These are phyloP conservation scores for Eupeodes luniger DNA, from an alignment of 2,888 invertebrate species.

Conservation along the genomic window DNA sequence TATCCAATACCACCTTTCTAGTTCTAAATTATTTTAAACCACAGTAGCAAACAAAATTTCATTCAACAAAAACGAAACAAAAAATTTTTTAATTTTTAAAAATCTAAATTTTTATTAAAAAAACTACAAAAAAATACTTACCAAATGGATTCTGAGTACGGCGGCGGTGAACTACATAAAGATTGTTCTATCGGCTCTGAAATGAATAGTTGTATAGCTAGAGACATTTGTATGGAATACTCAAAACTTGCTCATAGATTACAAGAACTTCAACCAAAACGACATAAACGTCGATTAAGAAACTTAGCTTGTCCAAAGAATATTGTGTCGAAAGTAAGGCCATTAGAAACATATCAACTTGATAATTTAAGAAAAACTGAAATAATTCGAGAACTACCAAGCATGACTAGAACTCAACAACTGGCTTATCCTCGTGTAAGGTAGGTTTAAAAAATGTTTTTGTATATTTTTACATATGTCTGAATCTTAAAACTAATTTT, in stretches of 20 bases:
- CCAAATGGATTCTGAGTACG: neutral
- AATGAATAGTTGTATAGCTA: neutral
- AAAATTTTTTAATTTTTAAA: neutral
- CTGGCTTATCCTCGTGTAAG: constrained; percentile 80
- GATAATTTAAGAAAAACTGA: constrained; percentile 18
- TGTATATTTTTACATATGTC: neutral
- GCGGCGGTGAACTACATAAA: neutral
- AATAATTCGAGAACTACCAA: constrained; percentile 70
- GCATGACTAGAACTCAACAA: constrained; percentile 81
- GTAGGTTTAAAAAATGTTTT: constrained; percentile 51
- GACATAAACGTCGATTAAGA: constrained; percentile 23
- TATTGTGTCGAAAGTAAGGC: neutral
- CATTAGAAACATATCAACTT: too few relatives aligned
- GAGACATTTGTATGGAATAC: constrained; percentile 35
- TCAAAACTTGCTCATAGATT: constrained; percentile 2
- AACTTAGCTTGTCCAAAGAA: constrained; percentile 47
- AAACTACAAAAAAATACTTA: neutral
- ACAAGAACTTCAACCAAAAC: constrained; percentile 30
- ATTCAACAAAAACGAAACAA: neutral
- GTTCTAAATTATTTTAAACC: neutral
- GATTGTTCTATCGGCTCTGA: neutral
- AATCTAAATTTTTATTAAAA: neutral
- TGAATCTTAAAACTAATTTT: neutral
- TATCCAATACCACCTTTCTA: neutral
- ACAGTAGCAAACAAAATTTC: neutral